These are phyloP conservation scores for Anabas testudineus DNA, from an alignment of 2,797 vertebrate species.

Conservation along the genomic window DNA sequence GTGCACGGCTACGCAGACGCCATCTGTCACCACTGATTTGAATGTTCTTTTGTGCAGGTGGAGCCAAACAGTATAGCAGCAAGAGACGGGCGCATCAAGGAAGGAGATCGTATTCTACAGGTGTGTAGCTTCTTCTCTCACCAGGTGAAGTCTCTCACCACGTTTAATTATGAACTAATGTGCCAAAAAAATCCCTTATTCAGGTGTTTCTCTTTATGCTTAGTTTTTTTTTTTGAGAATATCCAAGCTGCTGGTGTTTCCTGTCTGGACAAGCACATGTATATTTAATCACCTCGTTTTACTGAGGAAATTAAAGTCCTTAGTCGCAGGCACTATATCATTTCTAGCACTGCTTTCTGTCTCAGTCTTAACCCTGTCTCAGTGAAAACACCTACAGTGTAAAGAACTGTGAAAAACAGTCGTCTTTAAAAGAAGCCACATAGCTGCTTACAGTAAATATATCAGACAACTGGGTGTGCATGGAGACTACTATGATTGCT, in stretches of 20 bases:
- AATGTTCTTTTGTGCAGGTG: constrained; percentile 81
- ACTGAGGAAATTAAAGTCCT: constrained; percentile 70
- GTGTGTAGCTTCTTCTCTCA: constrained; percentile 76
- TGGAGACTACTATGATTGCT: not conserved
- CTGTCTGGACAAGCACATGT: constrained; percentile 50
- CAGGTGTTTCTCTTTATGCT: not conserved
- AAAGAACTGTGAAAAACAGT: not conserved
- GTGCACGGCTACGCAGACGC: constrained; percentile 15
- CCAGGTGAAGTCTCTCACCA: constrained; percentile 1
- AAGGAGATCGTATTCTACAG: constrained; percentile 96
- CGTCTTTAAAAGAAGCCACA: not conserved
- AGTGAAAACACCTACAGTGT: constrained; percentile 15
- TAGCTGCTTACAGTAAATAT: not conserved
- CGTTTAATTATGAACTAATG: constrained; percentile 12
- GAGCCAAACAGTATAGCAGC: constrained; percentile 95
- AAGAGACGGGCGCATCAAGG: constrained; percentile 92
- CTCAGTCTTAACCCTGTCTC: constrained; percentile 28
- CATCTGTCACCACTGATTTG: constrained; percentile 35
- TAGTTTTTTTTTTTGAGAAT: constrained; percentile 6
- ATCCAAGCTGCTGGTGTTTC: constrained; percentile 30
- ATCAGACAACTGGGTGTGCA: not conserved
- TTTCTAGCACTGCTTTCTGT: constrained; percentile 40
- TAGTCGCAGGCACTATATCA: constrained; percentile 57
- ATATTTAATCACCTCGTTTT: constrained; percentile 75
- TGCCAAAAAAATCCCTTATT: not conserved